These are phyloP conservation scores for Lacanobia oleracea DNA, from an alignment of 2,888 invertebrate species.

Conservation along the genomic window DNA sequence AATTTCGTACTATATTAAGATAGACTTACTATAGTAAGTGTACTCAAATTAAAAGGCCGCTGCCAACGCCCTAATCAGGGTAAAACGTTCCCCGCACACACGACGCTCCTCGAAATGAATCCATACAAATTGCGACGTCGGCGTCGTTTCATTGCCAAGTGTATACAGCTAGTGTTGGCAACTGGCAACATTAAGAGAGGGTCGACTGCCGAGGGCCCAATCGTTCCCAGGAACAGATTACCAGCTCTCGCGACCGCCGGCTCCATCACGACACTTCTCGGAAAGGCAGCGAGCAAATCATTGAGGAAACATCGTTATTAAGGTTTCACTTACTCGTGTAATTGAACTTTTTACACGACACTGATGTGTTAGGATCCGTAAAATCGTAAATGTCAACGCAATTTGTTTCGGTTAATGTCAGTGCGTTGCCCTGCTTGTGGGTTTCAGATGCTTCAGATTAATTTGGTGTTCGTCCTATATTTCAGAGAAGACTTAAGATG, in stretches of 20 bases:
- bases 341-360: conserved; percentile 61
- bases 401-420: conserved; percentile 56
- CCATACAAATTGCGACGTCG: conserved; percentile 42
- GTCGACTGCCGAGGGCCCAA: conserved; percentile 43
- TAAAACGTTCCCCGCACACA: conserved; percentile 35
- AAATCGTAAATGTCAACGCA: conserved; percentile 55
- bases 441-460: conserved; percentile 21
- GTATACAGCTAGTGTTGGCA: conserved; percentile 4
- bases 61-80: conserved; percentile 38
- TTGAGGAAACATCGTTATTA: conserved; percentile 56
- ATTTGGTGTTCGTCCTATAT: conserved; percentile 3
- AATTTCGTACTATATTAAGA: conserved; percentile 4
- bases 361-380: conserved; percentile 55
- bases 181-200: conserved; percentile 41
- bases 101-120: conserved; percentile 46
- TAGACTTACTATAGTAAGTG: conserved; percentile 10
- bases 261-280: conserved; percentile 64
- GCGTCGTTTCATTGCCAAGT: conserved; percentile 46
- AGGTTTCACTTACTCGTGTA: conserved; percentile 57
- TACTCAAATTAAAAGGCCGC: conserved; percentile 33
- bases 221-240: conserved; percentile 65
- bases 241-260: conserved; percentile 54
- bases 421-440: conserved; percentile 35
- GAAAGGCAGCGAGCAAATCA: conserved; percentile 57
- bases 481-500: background rate